A percentile compares a stretch with the other conserved stretches of the same genome.
Conservation (phyloP, 2,113 vertebrate species). For the Lophochroa leadbeateri region DNA sequence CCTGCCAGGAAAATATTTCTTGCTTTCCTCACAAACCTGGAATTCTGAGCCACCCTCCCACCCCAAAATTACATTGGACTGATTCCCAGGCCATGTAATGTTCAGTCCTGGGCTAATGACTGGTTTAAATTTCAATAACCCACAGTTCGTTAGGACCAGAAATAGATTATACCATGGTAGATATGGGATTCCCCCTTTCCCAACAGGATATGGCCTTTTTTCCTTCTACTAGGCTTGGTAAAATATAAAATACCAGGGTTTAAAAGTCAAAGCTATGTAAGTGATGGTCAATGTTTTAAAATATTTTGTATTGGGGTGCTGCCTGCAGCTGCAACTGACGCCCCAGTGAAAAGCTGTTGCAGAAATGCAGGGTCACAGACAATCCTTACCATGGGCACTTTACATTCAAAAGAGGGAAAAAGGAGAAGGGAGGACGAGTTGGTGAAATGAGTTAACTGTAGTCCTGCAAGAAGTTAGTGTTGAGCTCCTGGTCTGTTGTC, state of each 20-base stretch:
- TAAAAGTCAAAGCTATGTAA: not conserved
- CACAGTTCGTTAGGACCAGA: constrained; percentile 24
- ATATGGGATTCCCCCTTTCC: constrained; percentile 47
- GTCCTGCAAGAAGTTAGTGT: not conserved
- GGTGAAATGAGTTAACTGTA: not conserved
- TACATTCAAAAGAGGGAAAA: not conserved
- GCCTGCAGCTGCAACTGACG: not conserved
- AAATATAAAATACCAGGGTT: not conserved
- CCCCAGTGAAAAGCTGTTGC: not conserved
- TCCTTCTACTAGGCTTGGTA: not conserved
- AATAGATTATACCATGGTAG: not conserved
- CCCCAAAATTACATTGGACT: constrained; percentile 63
- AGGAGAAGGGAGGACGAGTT: not conserved
- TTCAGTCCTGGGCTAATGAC: constrained; percentile 49
- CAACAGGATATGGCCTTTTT: not conserved
- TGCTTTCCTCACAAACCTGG: constrained; percentile 64
- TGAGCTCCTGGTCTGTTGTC: not conserved
- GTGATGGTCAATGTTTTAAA: not conserved
- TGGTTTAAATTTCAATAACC: constrained; percentile 55
- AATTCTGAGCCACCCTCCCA: constrained; percentile 61
- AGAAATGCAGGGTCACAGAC: not conserved
- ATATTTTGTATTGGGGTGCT: not conserved
- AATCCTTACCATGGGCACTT: not conserved
- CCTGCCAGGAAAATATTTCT: constrained; percentile 71
- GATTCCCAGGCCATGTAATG: constrained; percentile 53